These are phyloP conservation scores for Drosophila atripex DNA, from an alignment of 2,888 invertebrate genomes.

Conservation along the genomic window DNA sequence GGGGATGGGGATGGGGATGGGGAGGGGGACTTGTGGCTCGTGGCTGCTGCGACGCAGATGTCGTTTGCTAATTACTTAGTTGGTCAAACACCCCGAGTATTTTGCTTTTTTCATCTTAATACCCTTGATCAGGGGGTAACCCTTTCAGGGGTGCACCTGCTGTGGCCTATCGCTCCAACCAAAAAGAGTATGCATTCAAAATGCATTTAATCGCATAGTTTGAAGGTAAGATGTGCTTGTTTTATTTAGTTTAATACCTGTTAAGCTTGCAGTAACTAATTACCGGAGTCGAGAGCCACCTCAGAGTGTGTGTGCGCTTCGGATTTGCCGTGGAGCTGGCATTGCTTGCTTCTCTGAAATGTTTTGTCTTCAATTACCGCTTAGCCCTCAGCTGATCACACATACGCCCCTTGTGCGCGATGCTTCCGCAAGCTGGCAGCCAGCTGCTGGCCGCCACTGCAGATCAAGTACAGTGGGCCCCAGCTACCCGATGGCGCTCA, in stretches of 20 bases:
- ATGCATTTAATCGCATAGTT: too few relatives aligned
- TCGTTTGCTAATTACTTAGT: slow-evolving; percentile 59
- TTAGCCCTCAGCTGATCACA: slow-evolving; percentile 62
- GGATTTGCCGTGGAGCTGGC: slow-evolving; percentile 1
- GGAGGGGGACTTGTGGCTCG: too few relatives aligned
- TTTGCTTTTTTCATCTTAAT: not conserved
- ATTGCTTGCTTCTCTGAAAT: not conserved
- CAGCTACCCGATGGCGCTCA: slow-evolving; percentile 3
- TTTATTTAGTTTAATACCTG: too few relatives aligned
- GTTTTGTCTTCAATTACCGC: not conserved
- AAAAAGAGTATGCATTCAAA: too few relatives aligned
- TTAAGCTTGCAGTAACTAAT: not conserved
- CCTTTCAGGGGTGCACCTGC: too few relatives aligned
- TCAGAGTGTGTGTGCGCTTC: not conserved
- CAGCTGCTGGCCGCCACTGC: slow-evolving; percentile 25
- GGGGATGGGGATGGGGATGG: too few relatives aligned
- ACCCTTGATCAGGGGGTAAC: not conserved
- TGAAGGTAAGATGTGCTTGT: too few relatives aligned
- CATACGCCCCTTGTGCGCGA: slow-evolving; percentile 11
- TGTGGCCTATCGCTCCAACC: too few relatives aligned
- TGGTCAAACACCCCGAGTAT: slow-evolving; percentile 47
- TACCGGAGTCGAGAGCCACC: not conserved
- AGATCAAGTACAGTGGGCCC: slow-evolving; percentile 6
- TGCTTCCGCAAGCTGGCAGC: slow-evolving; percentile 40
- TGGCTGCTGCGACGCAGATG: slow-evolving; percentile 30